Conservation (phyloP, 2,113 vertebrate genomes). For the Malurus elegans region DNA sequence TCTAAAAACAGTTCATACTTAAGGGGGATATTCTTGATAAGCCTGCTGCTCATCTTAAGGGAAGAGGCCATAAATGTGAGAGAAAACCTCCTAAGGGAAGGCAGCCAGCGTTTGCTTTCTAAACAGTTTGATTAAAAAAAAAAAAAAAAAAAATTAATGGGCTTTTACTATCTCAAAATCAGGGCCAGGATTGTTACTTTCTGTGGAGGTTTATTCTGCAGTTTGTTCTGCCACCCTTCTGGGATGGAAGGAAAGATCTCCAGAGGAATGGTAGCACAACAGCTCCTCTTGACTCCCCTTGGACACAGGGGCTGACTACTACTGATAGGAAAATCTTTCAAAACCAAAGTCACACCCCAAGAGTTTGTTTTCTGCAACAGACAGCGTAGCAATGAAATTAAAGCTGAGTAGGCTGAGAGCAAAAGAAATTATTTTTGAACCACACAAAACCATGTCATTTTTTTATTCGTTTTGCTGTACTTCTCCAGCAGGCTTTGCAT, state of each 20-base stretch:
- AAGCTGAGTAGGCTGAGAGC: background rate
- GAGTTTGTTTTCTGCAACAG: background rate
- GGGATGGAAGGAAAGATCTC: background rate
- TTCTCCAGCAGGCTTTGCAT: background rate
- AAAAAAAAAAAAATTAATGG: fast-evolving
- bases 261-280: background rate
- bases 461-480: background rate
- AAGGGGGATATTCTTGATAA: background rate
- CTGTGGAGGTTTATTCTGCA: background rate
- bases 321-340: background rate
- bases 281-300: background rate
- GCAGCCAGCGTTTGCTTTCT: background rate
- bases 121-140: background rate
- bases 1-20: background rate
- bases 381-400: background rate
- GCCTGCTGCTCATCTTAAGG: background rate
- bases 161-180: background rate
- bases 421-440: background rate
- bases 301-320: background rate
- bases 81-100: background rate
- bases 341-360: background rate
- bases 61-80: background rate
- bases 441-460: background rate
- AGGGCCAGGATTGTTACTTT: background rate
- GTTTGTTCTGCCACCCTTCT: background rate